Evolutionary conservation across 2,888 invertebrate species (phyloP), one percentile per base, ranked within the genome.

Genomic region (Parnassius glacialis): DNA sequence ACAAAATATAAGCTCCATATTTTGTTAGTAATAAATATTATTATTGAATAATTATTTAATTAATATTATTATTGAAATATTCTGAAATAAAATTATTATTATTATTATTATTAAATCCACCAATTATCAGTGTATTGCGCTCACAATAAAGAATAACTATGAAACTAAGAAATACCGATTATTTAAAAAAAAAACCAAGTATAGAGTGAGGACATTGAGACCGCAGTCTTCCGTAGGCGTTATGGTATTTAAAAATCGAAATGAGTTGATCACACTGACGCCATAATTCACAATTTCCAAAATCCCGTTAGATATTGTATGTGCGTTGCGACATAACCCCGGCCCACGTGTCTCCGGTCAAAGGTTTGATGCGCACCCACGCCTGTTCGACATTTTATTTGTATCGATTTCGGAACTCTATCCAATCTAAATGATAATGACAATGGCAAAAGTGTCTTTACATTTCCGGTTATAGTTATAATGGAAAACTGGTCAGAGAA

Each of bases 321-420:
- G 10, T 13, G 42, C 10, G 34, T 79, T 80, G 81, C 80, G 74
- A 74, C 54, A 59, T 51, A 53, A 62, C 68, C 41, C 58, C 59
- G 59, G 61, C 67, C 67, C 70, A 68, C 71, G 68, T 65, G 61
- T 59, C 63, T 64, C 59, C 73, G 74, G 74, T 75, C 73, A 75
- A 72, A 68, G 68, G 75, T 75, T 70, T 74, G 71, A 51, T 65
- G 43, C 50, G 58, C 67, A 59, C 70, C 68, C 66, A 69, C 68
- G 65, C 68, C 47, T 54, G 57, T 57, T 57, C 42, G 60, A 64
- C 57, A 44, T 42, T 61, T 59, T 34, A 61, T 67, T 60, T 54
- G 61, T 60, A 67, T 59, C 61, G 67, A 65, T 64, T 64, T 65
- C 57, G 55, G 50, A 56, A 52, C 61, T 44, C 11, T 52, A 52